Base-by-base conservation (phyloP, 2,888 invertebrate genomes). In the Ametastegia equiseti region DNA sequence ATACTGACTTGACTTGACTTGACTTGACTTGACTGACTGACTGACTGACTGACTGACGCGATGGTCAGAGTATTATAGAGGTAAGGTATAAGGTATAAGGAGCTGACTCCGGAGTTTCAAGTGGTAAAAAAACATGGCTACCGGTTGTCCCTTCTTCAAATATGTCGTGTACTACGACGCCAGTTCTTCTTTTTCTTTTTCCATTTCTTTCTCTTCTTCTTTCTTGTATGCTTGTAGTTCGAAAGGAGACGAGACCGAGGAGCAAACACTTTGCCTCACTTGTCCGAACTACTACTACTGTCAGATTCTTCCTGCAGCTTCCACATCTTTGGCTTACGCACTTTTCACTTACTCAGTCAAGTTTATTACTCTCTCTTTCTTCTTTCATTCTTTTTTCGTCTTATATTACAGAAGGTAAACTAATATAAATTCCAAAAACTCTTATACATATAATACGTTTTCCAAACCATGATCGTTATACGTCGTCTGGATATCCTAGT, bases 111-210 rank as follows among this genome's bases (percentile, higher is more conserved):
- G 19, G n/a, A 47, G 63, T n/a, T 57, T 47, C 33, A 57, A 60
- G 81, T 81, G 75, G 81, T 73, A 75, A 75, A 63, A 73, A 81
- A 81, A 82, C 82, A 82, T 71, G 63, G 82, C 82, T 82, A 82
- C 82, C 79, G 82, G 82, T 50, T 69, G 80, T 78, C 81, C 42
- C 73, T 65, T 82, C 81, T 81, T 77, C 81, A 82, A 82, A 82
- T 82, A 82, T 54, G 47, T 60, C 36, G 23, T 39, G 65, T 67
- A 67, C 65, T 36, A 67, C 65, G 65, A 67, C 36, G 36, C 65
- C 39, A 36, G 65, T 67, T 67, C 19, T 39, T 39, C 9, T 39
- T 2, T 19, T 7, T 67, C 36, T 30, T 13, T 9, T 23, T 39
- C 19, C 19, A 7, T 39, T 36, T 3, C 30, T 67, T 19, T 36